Evolutionary conservation across 2,797 vertebrate species (phyloP), one percentile per base, ranked within the genome.

Genomic region (Anomalospiza imberbis): DNA sequence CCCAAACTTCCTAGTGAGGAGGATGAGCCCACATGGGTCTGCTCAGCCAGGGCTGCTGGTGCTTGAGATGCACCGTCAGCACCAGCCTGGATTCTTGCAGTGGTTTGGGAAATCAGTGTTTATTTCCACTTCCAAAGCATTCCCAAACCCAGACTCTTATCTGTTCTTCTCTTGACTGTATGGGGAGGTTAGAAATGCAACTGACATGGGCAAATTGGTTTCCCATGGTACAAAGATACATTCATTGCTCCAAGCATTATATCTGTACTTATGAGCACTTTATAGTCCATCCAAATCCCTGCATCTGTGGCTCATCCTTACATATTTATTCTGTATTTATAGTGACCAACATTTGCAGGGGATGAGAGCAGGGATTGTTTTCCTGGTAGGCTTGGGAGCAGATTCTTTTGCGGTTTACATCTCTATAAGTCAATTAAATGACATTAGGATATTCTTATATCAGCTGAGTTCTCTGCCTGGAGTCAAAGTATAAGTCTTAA

Each of bases 371-470:
- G 66, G 47, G 87, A 50, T 86, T 88, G 58, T 75, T 94, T 92
- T 76, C 91, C 92, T 71, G 79, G 85, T 84, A 85, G 87, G 82
- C 89, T 93, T 29, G 1, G 70, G 82, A 92, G 68, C 6, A 3
- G 88, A 91, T 90, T 93, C 89, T 81, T 91, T 53, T 73, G 79
- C 0, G 7, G 67, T 92, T 96, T 94, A 31, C 85, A 57, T 96
- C 79, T 81, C 24, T 84, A n/a, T 86, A 95, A 92, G 88, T 96
- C 89, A 92, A 96, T 92, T 96, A 95, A 94, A 79, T 81, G 70
- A 80, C 67, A 88, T 96, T 95, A 94, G 85, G 96, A 72, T 94
- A 91, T 90, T 70, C 58, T 96, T 93, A 94, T 82, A 91, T 89
- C 70, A 96, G 85, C 83, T 73, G 78, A 95, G 54, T 89, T 86